These are phyloP conservation scores for Malaclemys terrapin DNA, from an alignment of 2,113 vertebrate species.

Conservation along the genomic window DNA sequence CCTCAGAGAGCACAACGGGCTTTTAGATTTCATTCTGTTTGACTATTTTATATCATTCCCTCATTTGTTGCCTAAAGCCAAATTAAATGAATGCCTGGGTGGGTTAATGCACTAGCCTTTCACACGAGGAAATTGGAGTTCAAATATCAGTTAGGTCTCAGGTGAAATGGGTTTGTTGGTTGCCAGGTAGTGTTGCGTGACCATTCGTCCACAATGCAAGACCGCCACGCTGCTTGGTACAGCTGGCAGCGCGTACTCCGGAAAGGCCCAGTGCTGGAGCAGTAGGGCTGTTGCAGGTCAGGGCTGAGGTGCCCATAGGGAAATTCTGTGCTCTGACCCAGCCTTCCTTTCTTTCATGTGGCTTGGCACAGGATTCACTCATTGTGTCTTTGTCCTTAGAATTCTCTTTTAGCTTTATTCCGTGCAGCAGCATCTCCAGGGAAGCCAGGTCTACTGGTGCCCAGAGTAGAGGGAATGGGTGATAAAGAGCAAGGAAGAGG, in stretches of 20 bases:
- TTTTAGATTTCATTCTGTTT: fast-evolving
- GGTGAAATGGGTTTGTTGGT: background rate
- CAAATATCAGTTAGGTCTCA: constrained; percentile 11
- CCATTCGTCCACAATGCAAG: fast-evolving
- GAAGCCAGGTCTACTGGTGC: background rate
- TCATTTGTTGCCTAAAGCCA: constrained; percentile 30
- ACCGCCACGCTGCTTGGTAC: background rate
- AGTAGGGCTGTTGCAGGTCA: background rate
- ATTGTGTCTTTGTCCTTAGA: background rate
- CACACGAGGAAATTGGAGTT: constrained; percentile 31
- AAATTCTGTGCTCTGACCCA: background rate
- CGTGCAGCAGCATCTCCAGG: background rate
- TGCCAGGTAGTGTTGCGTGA: background rate
- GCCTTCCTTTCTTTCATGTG: background rate
- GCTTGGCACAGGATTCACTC: background rate
- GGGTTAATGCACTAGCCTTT: background rate
- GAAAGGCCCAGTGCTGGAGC: background rate
- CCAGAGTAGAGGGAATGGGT: background rate
- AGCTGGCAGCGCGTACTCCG: background rate
- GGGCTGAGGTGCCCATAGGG: background rate
- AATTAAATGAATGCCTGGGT: constrained; percentile 30
- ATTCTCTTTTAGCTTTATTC: background rate
- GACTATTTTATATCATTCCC: background rate
- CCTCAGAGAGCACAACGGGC: background rate
- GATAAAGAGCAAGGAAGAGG: background rate